Percentiles rank a stretch among this genome's conserved stretches.
Conservation (phyloP, 2,888 invertebrate genomes). For the Spodoptera littoralis region DNA sequence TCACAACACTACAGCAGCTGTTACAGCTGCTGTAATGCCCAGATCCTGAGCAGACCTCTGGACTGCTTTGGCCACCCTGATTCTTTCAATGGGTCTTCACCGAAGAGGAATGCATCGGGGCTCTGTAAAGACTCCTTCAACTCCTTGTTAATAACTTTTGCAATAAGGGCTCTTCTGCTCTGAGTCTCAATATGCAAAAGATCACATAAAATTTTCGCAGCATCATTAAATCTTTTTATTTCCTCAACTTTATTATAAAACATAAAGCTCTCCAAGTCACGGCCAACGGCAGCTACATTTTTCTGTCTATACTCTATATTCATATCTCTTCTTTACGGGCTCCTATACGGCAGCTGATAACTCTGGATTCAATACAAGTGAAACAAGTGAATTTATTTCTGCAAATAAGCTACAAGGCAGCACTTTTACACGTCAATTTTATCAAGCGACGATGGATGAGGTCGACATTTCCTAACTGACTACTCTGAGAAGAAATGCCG, state of each 20-base stretch:
- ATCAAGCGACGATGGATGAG: too few relatives aligned
- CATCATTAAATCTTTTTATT: slow-evolving; percentile 10
- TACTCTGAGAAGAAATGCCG: too few relatives aligned
- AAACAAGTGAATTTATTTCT: too few relatives aligned
- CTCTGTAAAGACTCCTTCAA: slow-evolving; percentile 1
- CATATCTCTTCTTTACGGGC: too few relatives aligned
- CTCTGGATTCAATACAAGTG: too few relatives aligned
- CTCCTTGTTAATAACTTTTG: slow-evolving; percentile 1
- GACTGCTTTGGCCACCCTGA: slow-evolving; percentile 3
- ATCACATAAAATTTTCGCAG: slow-evolving; percentile 6
- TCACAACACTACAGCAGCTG: too few relatives aligned
- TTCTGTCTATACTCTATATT: too few relatives aligned
- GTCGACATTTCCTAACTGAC: too few relatives aligned
- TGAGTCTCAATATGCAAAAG: slow-evolving; percentile 4
- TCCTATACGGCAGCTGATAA: too few relatives aligned
- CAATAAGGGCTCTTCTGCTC: slow-evolving; percentile 8
- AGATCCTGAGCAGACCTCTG: slow-evolving; percentile 6
- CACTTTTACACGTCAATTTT: too few relatives aligned
- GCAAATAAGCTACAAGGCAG: too few relatives aligned
- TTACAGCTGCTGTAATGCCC: not conserved
- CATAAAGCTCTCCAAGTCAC: slow-evolving; percentile 9
- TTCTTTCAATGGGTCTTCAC: slow-evolving; percentile 7
- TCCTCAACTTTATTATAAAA: slow-evolving; percentile 9
- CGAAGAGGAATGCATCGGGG: slow-evolving; percentile 2
- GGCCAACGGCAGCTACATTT: too few relatives aligned